These are phyloP conservation scores for Tapera naevia DNA, from an alignment of 2,797 vertebrate genomes.

Conservation along the genomic window DNA sequence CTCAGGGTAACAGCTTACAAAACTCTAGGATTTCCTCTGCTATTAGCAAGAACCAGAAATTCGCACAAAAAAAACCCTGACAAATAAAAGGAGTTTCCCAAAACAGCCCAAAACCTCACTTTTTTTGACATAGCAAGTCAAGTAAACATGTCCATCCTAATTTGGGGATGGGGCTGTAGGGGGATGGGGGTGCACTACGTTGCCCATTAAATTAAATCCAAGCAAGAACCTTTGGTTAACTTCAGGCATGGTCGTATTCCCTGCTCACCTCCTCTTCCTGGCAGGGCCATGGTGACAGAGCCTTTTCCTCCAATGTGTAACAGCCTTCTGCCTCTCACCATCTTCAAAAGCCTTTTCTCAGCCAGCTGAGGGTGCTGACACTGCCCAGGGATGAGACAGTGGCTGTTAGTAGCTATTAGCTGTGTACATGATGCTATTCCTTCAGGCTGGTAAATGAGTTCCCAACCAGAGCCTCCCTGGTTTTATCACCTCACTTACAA, in stretches of 20 bases:
- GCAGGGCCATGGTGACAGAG: background rate
- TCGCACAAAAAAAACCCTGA: background rate
- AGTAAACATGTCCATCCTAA: background rate
- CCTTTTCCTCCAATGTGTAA: accelerated
- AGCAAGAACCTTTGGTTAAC: background rate
- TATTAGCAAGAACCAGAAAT: background rate
- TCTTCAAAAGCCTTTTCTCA: background rate
- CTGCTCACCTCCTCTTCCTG: background rate
- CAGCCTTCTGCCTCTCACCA: background rate
- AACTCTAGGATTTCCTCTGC: background rate
- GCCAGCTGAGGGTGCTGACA: background rate
- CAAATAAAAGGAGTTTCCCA: background rate
- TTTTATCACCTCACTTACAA: background rate
- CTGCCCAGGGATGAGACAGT: background rate
- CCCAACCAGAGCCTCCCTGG: background rate
- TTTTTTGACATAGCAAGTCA: background rate
- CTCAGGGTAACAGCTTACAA: background rate
- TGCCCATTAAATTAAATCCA: background rate
- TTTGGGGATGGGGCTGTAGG: background rate
- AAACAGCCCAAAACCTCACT: background rate
- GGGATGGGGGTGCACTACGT: no score
- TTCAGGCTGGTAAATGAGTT: background rate
- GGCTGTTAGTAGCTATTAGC: background rate
- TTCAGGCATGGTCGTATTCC: accelerated
- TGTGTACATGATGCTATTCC: accelerated